Evolutionary conservation across 2,113 vertebrate species (phyloP).

Genomic region (Microcebus griseorufus): DNA sequence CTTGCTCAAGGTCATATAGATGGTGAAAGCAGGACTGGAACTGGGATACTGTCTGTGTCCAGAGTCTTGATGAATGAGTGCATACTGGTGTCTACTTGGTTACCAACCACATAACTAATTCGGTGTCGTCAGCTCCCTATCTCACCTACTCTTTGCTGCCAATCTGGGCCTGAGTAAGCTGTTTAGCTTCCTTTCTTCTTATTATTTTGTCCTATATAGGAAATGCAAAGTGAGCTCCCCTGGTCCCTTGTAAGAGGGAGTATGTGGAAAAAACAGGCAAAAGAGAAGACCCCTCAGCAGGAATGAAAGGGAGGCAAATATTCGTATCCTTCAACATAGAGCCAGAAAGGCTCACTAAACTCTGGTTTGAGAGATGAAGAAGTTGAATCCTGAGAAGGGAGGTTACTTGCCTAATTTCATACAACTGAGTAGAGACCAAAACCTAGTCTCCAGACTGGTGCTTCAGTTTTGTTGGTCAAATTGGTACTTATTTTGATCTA

Average conservation of each 20-base stretch:
- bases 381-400: background rate
- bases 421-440: background rate
- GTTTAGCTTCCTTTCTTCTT: slow-evolving; percentile 17
- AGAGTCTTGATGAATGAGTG: background rate
- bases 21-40: background rate
- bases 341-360: background rate
- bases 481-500: background rate
- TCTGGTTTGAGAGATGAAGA: slow-evolving; percentile 13
- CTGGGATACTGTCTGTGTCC: background rate
- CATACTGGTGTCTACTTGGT: background rate
- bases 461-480: background rate
- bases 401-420: background rate
- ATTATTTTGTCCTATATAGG: background rate
- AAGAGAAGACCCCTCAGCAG: background rate
- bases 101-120: background rate
- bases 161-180: background rate
- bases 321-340: background rate
- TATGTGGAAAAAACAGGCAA: background rate
- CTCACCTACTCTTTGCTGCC: slow-evolving; percentile 28
- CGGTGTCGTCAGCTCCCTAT: background rate
- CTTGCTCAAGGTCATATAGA: background rate
- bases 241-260: background rate
- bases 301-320: background rate
- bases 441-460: background rate
- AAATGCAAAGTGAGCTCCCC: background rate